Percentiles rank a stretch among this genome's conserved stretches.
phyloP scores from a whole-genome alignment of 2,797 vertebrate species.

The Artibeus jamaicensis region DNA sequence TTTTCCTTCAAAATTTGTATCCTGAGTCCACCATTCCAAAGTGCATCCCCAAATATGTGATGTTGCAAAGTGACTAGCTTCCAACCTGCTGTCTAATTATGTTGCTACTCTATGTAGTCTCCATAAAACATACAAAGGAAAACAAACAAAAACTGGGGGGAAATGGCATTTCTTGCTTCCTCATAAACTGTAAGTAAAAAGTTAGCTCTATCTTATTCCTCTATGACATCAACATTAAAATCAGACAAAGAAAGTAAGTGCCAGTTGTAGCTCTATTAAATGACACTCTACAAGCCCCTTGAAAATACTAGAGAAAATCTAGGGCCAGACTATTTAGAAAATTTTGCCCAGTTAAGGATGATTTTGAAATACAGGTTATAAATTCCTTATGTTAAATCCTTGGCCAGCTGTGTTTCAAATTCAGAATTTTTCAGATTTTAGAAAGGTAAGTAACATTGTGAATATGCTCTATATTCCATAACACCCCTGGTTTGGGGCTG shows the following conservation, averaged over 20 bases:
- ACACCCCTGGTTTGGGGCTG: background rate
- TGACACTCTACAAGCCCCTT: constrained; percentile 45
- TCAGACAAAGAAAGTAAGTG: constrained; percentile 49
- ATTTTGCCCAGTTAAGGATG: background rate
- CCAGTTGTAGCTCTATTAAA: background rate
- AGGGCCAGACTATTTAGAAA: background rate
- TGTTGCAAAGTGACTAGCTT: background rate
- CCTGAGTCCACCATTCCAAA: background rate
- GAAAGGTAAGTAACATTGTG: background rate
- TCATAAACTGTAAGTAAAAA: constrained; percentile 62
- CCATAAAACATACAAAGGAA: constrained; percentile 7
- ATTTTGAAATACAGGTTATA: background rate
- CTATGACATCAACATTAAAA: background rate
- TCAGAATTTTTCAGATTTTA: background rate
- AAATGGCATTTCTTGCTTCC: background rate
- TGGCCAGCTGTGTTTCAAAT: background rate
- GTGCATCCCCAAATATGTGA: background rate
- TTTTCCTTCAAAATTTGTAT: background rate
- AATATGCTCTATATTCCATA: background rate
- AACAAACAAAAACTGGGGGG: background rate
- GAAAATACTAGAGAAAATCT: background rate
- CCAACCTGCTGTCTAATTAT: background rate
- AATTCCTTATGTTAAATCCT: background rate
- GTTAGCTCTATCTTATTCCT: background rate
- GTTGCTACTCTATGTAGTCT: background rate